Evolutionary conservation across 2,888 invertebrate species (phyloP).

Genomic region (Sminthurinus aureus): DNA sequence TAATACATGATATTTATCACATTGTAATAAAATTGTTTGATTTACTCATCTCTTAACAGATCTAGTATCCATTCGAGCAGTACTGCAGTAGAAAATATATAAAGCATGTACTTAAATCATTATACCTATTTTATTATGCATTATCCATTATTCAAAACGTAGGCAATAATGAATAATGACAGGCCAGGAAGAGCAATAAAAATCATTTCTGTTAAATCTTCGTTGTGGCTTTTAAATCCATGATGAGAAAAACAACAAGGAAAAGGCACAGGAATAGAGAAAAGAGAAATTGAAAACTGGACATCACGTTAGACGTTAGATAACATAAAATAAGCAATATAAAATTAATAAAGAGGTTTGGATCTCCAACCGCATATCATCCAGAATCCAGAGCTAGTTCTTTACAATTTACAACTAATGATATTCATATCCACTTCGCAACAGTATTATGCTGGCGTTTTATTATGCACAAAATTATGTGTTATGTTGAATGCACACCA

Average conservation of each 20-base stretch:
- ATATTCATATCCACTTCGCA: too few relatives aligned
- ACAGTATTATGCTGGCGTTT: too few relatives aligned
- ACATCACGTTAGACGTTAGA: neutral
- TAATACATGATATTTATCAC: too few relatives aligned
- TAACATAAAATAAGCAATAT: neutral
- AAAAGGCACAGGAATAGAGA: neutral
- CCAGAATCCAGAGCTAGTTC: too few relatives aligned
- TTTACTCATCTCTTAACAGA: neutral
- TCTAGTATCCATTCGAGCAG: neutral
- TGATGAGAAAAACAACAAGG: neutral
- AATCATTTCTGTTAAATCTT: neutral
- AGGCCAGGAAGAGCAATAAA: neutral
- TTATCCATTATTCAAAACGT: neutral
- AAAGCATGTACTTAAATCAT: neutral
- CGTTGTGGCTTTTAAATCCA: neutral
- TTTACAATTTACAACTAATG: too few relatives aligned
- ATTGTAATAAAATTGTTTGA: neutral
- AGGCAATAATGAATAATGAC: neutral
- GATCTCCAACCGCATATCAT: neutral
- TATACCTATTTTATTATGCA: neutral
- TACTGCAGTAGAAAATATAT: neutral
- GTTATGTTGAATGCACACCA: too few relatives aligned
- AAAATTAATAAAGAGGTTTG: conserved; percentile 11
- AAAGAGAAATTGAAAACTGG: conserved; percentile 1
- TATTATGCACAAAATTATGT: too few relatives aligned